Evolutionary conservation across 92 coral and sea anemone species (phyloP).

Genomic region (Epizoanthus stellaris): DNA sequence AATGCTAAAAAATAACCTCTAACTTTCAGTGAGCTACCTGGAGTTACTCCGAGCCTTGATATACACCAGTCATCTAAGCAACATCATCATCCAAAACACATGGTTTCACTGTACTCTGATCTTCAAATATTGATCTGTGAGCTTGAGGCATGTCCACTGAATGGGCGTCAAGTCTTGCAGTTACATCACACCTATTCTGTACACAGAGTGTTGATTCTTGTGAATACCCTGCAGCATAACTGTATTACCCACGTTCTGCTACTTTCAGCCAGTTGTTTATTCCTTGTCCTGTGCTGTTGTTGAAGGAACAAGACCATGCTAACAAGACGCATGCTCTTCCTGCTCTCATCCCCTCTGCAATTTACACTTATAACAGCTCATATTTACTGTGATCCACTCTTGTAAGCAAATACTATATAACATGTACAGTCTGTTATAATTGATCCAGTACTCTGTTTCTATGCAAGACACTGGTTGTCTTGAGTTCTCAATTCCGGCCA

Average conservation of each 20-base stretch:
- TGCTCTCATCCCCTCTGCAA: not conserved
- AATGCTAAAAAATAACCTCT: not conserved
- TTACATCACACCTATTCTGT: not conserved
- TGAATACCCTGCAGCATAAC: too few species aligned
- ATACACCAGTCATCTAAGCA: not conserved
- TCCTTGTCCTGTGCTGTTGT: too few species aligned
- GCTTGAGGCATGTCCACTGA: not conserved
- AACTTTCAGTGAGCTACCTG: not conserved
- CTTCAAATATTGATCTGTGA: not conserved
- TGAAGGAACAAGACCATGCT: not conserved
- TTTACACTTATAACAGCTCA: not conserved
- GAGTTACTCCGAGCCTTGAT: not conserved
- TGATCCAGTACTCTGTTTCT: constrained; percentile 27
- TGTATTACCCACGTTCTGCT: too few species aligned
- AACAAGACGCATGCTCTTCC: not conserved
- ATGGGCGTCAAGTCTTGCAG: not conserved
- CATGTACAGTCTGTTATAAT: constrained; percentile 20
- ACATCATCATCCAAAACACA: not conserved
- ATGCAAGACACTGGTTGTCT: constrained; percentile 22
- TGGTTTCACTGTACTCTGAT: not conserved
- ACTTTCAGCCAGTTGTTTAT: too few species aligned
- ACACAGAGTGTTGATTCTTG: not conserved
- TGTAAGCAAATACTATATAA: constrained; percentile 18
- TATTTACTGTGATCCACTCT: constrained; percentile 1
- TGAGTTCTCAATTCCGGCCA: constrained; percentile 14